Percentiles rank a stretch among this genome's conserved stretches.
phyloP scores from a whole-genome alignment of 2,797 vertebrate genomes.

The Cossypha dichroa region DNA sequence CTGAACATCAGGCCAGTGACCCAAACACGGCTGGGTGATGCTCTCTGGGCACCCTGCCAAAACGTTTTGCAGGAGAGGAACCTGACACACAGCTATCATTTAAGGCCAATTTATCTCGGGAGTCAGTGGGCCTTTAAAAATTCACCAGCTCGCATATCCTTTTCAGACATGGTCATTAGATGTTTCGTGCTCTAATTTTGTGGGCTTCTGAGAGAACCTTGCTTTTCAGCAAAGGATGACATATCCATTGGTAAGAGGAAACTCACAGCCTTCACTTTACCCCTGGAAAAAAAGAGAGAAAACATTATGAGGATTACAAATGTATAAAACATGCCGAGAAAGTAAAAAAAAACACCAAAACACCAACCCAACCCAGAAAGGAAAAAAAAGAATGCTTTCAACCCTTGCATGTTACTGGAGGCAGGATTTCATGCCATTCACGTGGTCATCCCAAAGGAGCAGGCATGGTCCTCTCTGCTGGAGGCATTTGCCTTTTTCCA shows the following conservation, averaged over 20 bases:
- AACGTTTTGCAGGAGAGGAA: conserved; percentile 51
- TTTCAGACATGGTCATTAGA: conserved; percentile 81
- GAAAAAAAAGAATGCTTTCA: background rate
- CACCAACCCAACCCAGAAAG: background rate
- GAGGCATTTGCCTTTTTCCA: background rate
- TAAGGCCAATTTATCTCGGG: background rate
- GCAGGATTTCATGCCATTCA: background rate
- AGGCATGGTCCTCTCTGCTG: background rate
- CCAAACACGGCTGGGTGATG: background rate
- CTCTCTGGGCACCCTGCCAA: conserved; percentile 40
- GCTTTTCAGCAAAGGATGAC: conserved; percentile 53
- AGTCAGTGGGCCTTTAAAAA: conserved; percentile 65
- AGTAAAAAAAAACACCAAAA: background rate
- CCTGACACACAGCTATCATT: conserved; percentile 9
- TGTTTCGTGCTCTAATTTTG: conserved; percentile 72
- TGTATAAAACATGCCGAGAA: background rate
- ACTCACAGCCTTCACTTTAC: conserved; percentile 90
- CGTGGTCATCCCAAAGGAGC: background rate
- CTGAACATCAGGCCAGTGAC: conserved; percentile 37
- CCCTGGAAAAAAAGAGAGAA: conserved; percentile 72
- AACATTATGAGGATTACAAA: background rate
- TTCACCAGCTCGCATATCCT: conserved; percentile 75
- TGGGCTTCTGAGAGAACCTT: conserved; percentile 68
- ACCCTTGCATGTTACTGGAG: rapidly evolving
- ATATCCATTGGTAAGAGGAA: conserved; percentile 88